Percentiles rank a stretch among this genome's conserved stretches.
phyloP scores from a whole-genome alignment of 2,113 vertebrate species.

The Desmodus rotundus region DNA sequence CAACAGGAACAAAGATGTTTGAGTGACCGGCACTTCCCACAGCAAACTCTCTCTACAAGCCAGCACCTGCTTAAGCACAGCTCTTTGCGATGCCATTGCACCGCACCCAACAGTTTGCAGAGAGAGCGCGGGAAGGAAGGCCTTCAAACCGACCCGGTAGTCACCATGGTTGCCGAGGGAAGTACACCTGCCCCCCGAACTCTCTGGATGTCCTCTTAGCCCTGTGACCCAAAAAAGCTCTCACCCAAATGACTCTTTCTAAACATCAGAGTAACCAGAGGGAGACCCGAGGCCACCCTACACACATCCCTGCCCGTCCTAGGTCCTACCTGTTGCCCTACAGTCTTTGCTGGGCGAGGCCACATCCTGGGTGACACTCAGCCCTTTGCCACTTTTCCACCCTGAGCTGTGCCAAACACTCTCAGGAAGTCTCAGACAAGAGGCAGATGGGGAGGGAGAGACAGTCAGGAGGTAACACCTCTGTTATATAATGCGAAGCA shows the following conservation, averaged over 20 bases:
- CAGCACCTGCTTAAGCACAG: background rate
- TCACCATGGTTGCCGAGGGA: background rate
- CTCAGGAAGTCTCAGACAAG: slow-evolving; percentile 33
- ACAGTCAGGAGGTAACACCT: background rate
- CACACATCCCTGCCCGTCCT: background rate
- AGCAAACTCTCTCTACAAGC: background rate
- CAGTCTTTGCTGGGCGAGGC: background rate
- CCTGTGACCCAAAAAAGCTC: background rate
- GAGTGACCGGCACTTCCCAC: background rate
- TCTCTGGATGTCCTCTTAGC: background rate
- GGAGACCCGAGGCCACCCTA: background rate
- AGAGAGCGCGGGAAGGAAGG: background rate
- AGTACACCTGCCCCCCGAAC: background rate
- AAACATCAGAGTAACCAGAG: background rate
- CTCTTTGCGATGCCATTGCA: background rate
- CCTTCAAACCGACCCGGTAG: background rate
- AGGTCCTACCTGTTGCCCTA: background rate
- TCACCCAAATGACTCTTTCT: background rate
- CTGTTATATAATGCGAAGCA: slow-evolving; percentile 34
- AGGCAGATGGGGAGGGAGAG: slow-evolving; percentile 32
- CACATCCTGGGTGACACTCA: background rate
- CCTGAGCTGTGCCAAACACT: background rate
- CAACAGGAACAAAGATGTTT: background rate
- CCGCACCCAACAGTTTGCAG: background rate
- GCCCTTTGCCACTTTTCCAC: background rate